A percentile compares a stretch with the other conserved stretches of the same genome.
These are phyloP conservation scores for Trichechus manatus DNA, from an alignment of 2,113 vertebrate genomes.

Conservation along the genomic window DNA sequence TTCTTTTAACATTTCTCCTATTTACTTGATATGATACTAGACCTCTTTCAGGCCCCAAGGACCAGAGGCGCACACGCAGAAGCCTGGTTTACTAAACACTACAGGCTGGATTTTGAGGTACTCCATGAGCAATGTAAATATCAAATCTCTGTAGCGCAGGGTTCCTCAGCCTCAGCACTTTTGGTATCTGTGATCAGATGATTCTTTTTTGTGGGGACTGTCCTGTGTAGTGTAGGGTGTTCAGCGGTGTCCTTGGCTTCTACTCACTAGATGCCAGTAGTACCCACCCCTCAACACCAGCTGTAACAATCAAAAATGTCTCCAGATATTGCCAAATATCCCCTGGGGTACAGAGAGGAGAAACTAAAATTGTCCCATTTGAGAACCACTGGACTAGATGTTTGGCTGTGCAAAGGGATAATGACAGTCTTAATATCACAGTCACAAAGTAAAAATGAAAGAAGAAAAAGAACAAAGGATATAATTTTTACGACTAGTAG, in stretches of 20 bases:
- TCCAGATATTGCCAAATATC: not conserved
- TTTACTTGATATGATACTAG: not conserved
- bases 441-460: not conserved
- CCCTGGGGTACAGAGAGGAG: accelerated
- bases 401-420: not conserved
- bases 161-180: not conserved
- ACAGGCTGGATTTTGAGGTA: not conserved
- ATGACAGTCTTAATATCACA: not conserved
- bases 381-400: not conserved
- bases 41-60: not conserved
- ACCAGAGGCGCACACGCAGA: not conserved
- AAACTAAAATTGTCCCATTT: not conserved
- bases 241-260: too few relatives aligned
- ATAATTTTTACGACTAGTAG: not conserved
- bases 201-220: too few relatives aligned
- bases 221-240: too few relatives aligned
- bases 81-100: not conserved
- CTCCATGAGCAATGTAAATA: not conserved
- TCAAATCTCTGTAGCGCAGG: not conserved
- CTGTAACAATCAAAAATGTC: not conserved
- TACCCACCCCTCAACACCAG: too few relatives aligned
- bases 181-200: too few relatives aligned
- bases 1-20: not conserved
- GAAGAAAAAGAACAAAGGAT: not conserved
- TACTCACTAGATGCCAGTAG: not conserved